Conservation (phyloP, 1,140 invertebrate genomes). For the Brevipalpus yothersi region DNA sequence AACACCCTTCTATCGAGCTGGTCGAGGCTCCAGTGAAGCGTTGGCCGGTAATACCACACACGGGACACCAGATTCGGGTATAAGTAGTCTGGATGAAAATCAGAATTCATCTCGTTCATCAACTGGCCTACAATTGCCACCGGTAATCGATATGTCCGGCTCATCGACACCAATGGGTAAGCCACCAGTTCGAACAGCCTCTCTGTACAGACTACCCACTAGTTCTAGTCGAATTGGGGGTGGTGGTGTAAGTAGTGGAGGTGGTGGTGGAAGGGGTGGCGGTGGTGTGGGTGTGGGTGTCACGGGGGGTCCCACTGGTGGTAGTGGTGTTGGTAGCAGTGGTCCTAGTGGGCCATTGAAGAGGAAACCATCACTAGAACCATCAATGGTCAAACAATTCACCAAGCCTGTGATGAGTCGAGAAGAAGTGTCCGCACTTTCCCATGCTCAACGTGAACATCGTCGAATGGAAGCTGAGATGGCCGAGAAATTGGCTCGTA, state of each 20-base stretch:
- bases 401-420: conserved; percentile 46
- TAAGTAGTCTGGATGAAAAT: neutral
- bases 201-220: conserved; percentile 21
- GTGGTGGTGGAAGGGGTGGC: neutral
- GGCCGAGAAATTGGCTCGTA: conserved; percentile 65
- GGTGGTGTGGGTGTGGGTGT: neutral
- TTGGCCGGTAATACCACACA: neutral
- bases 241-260: conserved; percentile 25
- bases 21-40: too few species aligned
- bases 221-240: conserved; percentile 30
- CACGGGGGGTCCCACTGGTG: neutral
- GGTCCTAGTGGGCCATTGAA: neutral
- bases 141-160: neutral
- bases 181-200: conserved; percentile 47
- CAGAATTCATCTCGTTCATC: neutral
- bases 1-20: neutral
- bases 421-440: conserved; percentile 78
- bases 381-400: conserved; percentile 37
- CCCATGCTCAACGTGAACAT: conserved; percentile 75
- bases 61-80: neutral
- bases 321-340: neutral
- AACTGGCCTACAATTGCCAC: neutral
- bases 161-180: neutral
- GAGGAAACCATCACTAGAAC: conserved; percentile 79
- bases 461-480: conserved; percentile 68